phyloP scores from a whole-genome alignment of 2,888 invertebrate genomes.

The Nudaria mundana region DNA sequence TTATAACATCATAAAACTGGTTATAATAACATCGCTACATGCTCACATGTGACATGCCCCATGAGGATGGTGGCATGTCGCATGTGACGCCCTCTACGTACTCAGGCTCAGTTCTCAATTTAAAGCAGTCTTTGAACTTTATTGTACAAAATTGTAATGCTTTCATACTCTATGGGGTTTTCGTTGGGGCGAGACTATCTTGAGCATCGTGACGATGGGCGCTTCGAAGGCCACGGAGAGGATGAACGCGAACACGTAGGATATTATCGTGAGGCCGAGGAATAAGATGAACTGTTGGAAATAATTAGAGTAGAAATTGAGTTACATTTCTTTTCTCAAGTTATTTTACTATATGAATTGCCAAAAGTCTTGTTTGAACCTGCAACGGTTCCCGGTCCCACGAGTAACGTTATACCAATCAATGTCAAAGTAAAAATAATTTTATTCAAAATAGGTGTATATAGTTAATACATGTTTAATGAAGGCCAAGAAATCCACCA shows the following conservation, averaged over 20 bases:
- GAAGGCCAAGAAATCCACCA: no score
- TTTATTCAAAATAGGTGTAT: no score
- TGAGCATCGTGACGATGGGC: constrained; percentile 91
- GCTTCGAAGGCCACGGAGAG: constrained; percentile 92
- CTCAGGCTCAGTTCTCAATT: constrained; percentile 14
- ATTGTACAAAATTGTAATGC: constrained; percentile 2
- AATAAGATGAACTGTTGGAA: constrained; percentile 86
- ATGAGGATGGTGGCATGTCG: no score
- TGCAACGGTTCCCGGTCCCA: no score
- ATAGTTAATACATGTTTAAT: no score
- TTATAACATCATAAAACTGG: constrained; percentile 6
- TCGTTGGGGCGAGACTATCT: constrained; percentile 83
- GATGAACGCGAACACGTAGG: constrained; percentile 88
- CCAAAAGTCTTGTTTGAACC: no score
- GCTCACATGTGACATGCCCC: no score
- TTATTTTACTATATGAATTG: no score
- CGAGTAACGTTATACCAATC: no score
- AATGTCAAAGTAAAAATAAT: no score
- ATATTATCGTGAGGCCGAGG: constrained; percentile 90
- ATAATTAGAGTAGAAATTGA: no score
- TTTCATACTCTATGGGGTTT: constrained; percentile 66
- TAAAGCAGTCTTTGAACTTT: constrained; percentile 23
- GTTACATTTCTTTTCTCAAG: no score
- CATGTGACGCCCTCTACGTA: constrained; percentile 6
- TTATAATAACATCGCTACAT: background rate